Evolutionary conservation across 2,113 vertebrate species (phyloP), one percentile per base, ranked within the genome.

Genomic region (Natator depressus): DNA sequence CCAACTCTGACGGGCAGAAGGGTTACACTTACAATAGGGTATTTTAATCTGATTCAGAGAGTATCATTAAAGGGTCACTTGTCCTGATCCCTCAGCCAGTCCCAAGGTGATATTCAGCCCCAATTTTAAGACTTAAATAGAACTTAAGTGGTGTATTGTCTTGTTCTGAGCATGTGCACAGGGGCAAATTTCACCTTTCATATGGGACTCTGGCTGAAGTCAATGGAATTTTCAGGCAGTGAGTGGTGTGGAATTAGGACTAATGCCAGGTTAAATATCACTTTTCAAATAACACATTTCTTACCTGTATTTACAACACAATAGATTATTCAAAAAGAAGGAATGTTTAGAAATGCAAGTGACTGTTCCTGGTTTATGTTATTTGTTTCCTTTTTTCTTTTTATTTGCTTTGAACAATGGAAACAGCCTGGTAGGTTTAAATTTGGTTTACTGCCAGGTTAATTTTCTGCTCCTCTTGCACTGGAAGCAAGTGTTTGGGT

Each of bases 31-130:
- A 27, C 24, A 69, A 89, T 50, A 75, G 95, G 88, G 79, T 97
- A 85, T 95, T 97, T 95, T 3, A 87, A 84, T 47, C 82, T 90
- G 82, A 69, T 88, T 90, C 87, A 91, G 91, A 90, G 85, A 92
- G 55, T 75, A 35, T 65, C 86, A 78, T 86, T 46, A 94, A 91
- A 47, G 46, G 65, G 14, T 75, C 95, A 83, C 50, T 4, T 0
- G 80, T 57, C 90, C 86, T 93, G 90, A 11, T 38, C 10, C 20
- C 80, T 76, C 84, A 89, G 46, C 12, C 49, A 91, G 84, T 51
- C 55, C 51, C 90, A 72, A 80, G 86, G 46, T 10, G 84, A 93
- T 88, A 62, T 75, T 85, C 80, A 85, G 76, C 0, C 0, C 87
- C 75, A 11, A 65, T 78, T 69, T 78, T 59, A 84, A 47, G 84